These are phyloP conservation scores for Myiagra hebetior DNA, from an alignment of 2,113 vertebrate species.

Conservation along the genomic window DNA sequence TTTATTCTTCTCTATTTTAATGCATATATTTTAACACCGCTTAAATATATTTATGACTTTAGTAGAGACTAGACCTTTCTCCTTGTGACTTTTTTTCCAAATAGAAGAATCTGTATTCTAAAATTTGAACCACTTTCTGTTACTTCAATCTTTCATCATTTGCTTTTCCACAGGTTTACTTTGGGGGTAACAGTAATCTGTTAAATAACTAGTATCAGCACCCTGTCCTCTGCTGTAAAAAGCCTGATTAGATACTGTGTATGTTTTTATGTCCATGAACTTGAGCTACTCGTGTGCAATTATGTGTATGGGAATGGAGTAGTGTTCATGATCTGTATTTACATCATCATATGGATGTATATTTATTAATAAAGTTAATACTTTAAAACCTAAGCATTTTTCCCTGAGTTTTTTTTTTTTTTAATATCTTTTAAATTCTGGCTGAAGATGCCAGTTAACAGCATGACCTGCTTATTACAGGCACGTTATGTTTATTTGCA, in stretches of 20 bases:
- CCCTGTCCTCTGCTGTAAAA: slow-evolving; percentile 80
- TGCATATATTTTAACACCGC: slow-evolving; percentile 69
- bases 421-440: background rate
- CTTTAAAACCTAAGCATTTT: slow-evolving; percentile 58
- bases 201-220: slow-evolving; percentile 70
- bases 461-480: background rate
- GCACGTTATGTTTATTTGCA: background rate
- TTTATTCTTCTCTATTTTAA: slow-evolving; percentile 67
- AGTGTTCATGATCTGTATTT: slow-evolving; percentile 84
- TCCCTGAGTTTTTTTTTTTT: background rate
- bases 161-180: slow-evolving; percentile 70
- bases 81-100: slow-evolving; percentile 18
- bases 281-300: slow-evolving; percentile 84
- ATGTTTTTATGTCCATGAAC: slow-evolving; percentile 83
- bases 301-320: slow-evolving; percentile 84
- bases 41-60: slow-evolving; percentile 68
- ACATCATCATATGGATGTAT: slow-evolving; percentile 84
- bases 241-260: slow-evolving; percentile 82
- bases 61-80: slow-evolving; percentile 66
- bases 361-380: slow-evolving; percentile 85
- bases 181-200: slow-evolving; percentile 62
- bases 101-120: slow-evolving; percentile 57
- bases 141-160: slow-evolving; percentile 58
- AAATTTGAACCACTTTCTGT: slow-evolving; percentile 70
- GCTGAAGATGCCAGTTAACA: background rate